Evolutionary conservation across 2,888 invertebrate genomes (phyloP).

Genomic region (Thecocarcelia acutangulata): DNA sequence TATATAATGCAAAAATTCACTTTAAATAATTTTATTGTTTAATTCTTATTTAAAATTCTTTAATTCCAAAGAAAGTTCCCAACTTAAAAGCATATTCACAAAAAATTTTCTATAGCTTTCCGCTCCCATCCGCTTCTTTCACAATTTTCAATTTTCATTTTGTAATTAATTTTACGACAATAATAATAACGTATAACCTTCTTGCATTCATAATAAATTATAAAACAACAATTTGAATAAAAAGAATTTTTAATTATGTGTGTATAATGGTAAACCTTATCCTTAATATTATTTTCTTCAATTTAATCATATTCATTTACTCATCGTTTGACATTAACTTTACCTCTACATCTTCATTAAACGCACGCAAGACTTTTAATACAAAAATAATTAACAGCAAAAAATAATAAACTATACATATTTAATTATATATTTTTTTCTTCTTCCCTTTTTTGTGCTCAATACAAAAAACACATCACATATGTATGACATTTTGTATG

Average conservation of each 20-base stretch:
- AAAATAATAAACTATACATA: slow-evolving; percentile 44
- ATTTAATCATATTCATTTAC: slow-evolving; percentile 30
- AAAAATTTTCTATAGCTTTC: too few species aligned
- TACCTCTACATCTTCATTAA: slow-evolving; percentile 27
- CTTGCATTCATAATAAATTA: slow-evolving; percentile 23
- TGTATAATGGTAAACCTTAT: slow-evolving; percentile 27
- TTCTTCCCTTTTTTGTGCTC: not conserved
- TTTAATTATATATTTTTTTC: slow-evolving; percentile 30
- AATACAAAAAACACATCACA: too few species aligned
- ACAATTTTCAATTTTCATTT: slow-evolving; percentile 11
- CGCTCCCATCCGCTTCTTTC: not conserved
- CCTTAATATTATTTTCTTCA: slow-evolving; percentile 30
- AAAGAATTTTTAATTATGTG: slow-evolving; percentile 57
- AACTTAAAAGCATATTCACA: too few species aligned
- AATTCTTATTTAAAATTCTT: too few species aligned
- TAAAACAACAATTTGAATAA: slow-evolving; percentile 44
- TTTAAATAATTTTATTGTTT: too few species aligned
- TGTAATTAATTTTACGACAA: slow-evolving; percentile 37
- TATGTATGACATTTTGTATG: not conserved
- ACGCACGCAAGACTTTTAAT: slow-evolving; percentile 8
- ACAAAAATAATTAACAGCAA: slow-evolving; percentile 48
- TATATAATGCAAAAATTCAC: too few species aligned
- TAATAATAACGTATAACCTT: slow-evolving; percentile 22
- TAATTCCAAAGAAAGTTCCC: too few species aligned
- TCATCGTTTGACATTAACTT: slow-evolving; percentile 51